A percentile compares a stretch with the other conserved stretches of the same genome.
Evolutionary conservation across 1,140 invertebrate species (phyloP).

Genomic region (Sitobion miscanthi): DNA sequence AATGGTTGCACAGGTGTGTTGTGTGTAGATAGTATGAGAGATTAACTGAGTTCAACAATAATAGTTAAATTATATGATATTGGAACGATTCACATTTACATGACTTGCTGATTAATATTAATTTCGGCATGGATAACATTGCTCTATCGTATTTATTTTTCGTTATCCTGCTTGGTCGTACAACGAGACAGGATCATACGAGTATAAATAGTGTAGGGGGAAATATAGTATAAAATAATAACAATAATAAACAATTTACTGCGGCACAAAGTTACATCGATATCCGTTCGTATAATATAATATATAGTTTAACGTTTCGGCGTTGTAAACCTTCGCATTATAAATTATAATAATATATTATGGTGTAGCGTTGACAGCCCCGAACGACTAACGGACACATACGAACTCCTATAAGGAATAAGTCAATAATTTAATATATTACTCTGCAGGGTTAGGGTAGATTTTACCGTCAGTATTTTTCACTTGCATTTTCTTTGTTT

Average conservation of each 20-base stretch:
- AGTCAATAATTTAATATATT: constrained; percentile 10
- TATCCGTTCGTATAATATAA: constrained; percentile 6
- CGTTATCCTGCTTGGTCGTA: neutral
- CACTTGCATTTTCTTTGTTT: neutral
- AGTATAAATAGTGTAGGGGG: neutral
- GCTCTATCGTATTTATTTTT: neutral
- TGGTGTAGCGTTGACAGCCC: neutral
- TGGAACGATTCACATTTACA: neutral
- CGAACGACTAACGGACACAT: neutral
- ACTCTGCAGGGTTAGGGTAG: neutral
- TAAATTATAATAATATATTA: constrained; percentile 11
- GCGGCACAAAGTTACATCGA: constrained; percentile 11
- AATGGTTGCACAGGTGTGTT: neutral
- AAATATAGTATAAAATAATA: constrained; percentile 3
- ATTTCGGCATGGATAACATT: neutral
- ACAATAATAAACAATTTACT: constrained; percentile 18
- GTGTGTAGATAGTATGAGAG: neutral
- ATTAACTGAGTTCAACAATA: neutral
- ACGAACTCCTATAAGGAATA: neutral
- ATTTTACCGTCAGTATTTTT: neutral
- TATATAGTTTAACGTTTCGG: neutral
- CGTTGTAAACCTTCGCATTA: neutral
- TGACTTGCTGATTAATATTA: neutral
- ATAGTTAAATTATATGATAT: neutral
- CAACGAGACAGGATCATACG: neutral